Evolutionary conservation across 2,888 invertebrate genomes (phyloP).

Genomic region (Apoderus coryli): DNA sequence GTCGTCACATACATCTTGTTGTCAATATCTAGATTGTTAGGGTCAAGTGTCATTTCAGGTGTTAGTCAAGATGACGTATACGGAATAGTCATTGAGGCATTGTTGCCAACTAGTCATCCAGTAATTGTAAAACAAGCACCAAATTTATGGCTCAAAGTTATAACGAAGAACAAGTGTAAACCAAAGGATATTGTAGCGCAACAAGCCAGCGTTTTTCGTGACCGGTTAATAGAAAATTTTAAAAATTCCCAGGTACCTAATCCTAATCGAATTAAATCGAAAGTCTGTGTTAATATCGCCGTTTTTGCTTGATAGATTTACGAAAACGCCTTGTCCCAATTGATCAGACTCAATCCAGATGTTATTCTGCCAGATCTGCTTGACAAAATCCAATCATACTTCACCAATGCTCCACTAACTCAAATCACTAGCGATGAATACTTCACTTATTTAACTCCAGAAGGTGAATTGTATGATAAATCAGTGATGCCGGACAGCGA

Average conservation of each 20-base stretch:
- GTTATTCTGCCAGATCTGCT: conserved; percentile 51
- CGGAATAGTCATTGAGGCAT: conserved; percentile 45
- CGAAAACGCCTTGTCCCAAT: conserved; percentile 57
- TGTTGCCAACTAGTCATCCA: conserved; percentile 66
- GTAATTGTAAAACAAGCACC: conserved; percentile 41
- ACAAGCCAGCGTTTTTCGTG: conserved; percentile 42
- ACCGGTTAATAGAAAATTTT: conserved; percentile 44
- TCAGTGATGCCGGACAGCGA: conserved; percentile 50
- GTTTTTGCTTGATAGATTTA: conserved; percentile 32
- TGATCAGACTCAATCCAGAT: conserved; percentile 50
- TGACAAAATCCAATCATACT: conserved; percentile 40
- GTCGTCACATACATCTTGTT: no score
- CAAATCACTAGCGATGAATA: conserved; percentile 67
- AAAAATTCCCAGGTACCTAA: conserved; percentile 23
- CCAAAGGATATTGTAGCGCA: conserved; percentile 45
- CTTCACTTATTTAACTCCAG: conserved; percentile 68
- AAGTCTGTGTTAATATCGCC: no score
- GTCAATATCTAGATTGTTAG: no score
- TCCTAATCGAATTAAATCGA: no score
- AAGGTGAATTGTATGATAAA: conserved; percentile 85
- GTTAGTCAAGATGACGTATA: conserved; percentile 38
- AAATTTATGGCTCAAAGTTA: conserved; percentile 55
- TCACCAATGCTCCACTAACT: conserved; percentile 50
- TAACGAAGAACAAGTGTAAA: conserved; percentile 41
- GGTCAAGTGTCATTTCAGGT: no score